Evolutionary conservation across 2,797 vertebrate species (phyloP).

Genomic region (Bucorvus abyssinicus): DNA sequence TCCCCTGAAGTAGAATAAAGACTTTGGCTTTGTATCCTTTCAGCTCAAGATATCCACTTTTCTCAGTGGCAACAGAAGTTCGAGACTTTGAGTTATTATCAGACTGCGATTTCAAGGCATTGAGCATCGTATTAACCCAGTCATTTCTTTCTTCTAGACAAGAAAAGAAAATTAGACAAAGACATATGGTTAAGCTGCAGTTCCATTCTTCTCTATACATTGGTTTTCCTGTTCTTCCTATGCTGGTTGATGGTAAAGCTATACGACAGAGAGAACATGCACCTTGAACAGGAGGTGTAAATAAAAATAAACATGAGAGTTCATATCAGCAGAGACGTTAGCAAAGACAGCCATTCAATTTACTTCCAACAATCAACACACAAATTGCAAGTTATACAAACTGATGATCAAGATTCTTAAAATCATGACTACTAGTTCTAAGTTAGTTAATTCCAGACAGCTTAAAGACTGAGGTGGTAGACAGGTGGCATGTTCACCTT

Average conservation of each 20-base stretch:
- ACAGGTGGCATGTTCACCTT: background rate
- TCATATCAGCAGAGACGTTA: background rate
- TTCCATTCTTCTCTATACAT: background rate
- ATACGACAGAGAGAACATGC: background rate
- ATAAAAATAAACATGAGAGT: background rate
- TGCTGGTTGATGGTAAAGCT: background rate
- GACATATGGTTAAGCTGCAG: background rate
- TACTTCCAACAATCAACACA: background rate
- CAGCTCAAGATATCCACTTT: conserved; percentile 88
- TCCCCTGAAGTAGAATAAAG: conserved; percentile 88
- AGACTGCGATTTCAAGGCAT: conserved; percentile 77
- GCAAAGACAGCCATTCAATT: background rate
- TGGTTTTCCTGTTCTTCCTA: background rate
- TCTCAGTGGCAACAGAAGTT: conserved; percentile 75
- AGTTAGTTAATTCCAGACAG: background rate
- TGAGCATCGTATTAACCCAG: conserved; percentile 87
- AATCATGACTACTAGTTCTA: background rate
- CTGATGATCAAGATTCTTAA: background rate
- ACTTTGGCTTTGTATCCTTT: conserved; percentile 94
- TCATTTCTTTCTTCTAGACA: conserved; percentile 89
- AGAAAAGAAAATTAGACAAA: conserved; percentile 20
- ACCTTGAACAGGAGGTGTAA: background rate
- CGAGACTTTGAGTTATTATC: conserved; percentile 71
- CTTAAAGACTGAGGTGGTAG: background rate
- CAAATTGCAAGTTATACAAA: background rate